A percentile compares a stretch with the other conserved stretches of the same genome.
Conservation (phyloP, 2,797 vertebrate genomes). For the Diglossa cyanea region DNA sequence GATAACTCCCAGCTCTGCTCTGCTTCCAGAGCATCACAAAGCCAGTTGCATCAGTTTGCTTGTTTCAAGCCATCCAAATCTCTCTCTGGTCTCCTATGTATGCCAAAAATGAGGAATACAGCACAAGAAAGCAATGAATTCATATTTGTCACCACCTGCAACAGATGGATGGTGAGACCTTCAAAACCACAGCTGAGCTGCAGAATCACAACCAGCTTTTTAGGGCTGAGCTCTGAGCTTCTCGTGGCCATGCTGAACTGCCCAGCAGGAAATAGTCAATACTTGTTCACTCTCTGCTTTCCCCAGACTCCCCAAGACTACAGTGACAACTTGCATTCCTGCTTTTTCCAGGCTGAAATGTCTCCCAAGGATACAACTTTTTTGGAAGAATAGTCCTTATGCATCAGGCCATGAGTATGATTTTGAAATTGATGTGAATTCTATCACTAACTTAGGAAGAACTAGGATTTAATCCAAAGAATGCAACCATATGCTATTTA, state of each 20-base stretch:
- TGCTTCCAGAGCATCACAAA: background rate
- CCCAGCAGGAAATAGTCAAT: background rate
- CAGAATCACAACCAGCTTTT: background rate
- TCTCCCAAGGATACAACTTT: background rate
- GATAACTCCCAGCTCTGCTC: background rate
- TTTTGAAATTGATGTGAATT: background rate
- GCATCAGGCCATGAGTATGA: background rate
- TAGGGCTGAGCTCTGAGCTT: background rate
- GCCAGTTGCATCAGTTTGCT: background rate
- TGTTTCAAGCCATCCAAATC: background rate
- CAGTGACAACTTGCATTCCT: background rate
- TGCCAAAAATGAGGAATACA: background rate
- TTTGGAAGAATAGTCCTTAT: background rate
- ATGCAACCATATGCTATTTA: conserved; percentile 12
- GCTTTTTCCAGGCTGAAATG: background rate
- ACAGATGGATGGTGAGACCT: background rate
- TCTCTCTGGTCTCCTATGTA: background rate
- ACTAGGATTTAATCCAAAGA: conserved; percentile 1
- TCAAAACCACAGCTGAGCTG: background rate
- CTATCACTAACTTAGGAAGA: background rate
- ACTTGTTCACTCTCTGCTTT: background rate
- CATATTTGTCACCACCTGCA: background rate
- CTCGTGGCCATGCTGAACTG: background rate
- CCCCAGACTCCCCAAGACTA: background rate
- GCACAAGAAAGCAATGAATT: background rate